Base-by-base conservation (phyloP, 2,797 vertebrate genomes). In the Lepus oiostolus region DNA sequence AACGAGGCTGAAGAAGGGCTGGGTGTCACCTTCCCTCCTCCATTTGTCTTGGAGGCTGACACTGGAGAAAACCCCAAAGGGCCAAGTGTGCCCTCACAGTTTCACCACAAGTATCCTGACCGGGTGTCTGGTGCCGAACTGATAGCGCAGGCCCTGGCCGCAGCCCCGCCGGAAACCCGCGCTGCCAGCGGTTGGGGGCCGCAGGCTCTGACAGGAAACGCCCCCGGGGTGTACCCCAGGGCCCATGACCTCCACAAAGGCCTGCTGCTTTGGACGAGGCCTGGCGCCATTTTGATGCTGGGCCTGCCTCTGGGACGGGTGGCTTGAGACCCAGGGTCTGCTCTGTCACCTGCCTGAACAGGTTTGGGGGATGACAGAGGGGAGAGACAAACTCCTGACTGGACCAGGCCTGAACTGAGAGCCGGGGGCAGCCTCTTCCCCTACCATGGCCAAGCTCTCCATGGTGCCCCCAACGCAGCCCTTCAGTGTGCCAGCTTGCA, bases 61-160 rank as follows among this genome's bases (percentile, higher is more conserved):
- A 98, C 0, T 32, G 97, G 97, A 98, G 97, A 98, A 99, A 98
- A 98, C 98, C 98, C 98, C 98, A 98, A 97, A 98, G 98, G 98
- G 96, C 99, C 96, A 94, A 97, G 97, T 96, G 97, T 95, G 90
- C 98, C 97, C 98, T 98, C 98, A 98, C 98, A 98, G 98, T 99
- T 99, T 99, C 99, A 99, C 99, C 99, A 99, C 98, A 98, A 97
- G 98, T 98, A 99, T 99, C 99, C 99, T 99, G 99, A 98, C 98
- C 98, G 98, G 97, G 98, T 98, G 98, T 99, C 99, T 99, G 99
- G 98, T 94, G 98, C 95, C 90, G 95, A 98, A 97, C 98, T 99
- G 98, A 99, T 98, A 99, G 98, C 96, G 98, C 97, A 97, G 98
- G 97, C 97, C 98, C 97, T 47, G 98, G 93, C 96, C 97, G 98